Evolutionary conservation across 1,140 invertebrate species (phyloP).

Genomic region (Zaprionus nigranus): DNA sequence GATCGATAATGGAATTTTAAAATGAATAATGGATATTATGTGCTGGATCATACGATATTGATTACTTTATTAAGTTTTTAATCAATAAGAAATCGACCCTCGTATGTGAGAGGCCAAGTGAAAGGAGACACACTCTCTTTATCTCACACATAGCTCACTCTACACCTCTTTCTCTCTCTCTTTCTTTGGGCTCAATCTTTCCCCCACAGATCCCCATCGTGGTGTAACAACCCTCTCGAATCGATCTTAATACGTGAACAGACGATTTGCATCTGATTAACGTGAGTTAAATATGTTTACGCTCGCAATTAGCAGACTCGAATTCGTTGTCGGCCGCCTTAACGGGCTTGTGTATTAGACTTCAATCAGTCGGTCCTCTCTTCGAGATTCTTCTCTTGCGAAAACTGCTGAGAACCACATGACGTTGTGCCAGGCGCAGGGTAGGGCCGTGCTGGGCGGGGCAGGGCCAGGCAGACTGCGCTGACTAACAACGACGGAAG

Average conservation of each 20-base stretch:
- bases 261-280: constrained; percentile 54
- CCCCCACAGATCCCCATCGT: not conserved
- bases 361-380: not conserved
- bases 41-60: no score
- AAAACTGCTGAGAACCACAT: constrained; percentile 42
- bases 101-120: constrained; percentile 34
- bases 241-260: not conserved
- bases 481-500: constrained; percentile 22
- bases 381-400: not conserved
- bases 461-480: no score
- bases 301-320: constrained; percentile 51
- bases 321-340: not conserved
- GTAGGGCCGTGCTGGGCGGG: no score
- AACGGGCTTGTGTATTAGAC: not conserved
- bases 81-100: constrained; percentile 7
- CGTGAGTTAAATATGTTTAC: constrained; percentile 39
- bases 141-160: not conserved
- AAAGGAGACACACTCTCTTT: constrained; percentile 22
- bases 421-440: not conserved
- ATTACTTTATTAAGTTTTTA: no score
- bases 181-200: not conserved
- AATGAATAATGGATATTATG: not conserved
- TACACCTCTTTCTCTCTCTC: not conserved
- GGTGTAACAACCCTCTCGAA: not conserved
- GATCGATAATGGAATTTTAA: not conserved